phyloP scores from a whole-genome alignment of 2,113 vertebrate genomes.

The Columbina picui region DNA sequence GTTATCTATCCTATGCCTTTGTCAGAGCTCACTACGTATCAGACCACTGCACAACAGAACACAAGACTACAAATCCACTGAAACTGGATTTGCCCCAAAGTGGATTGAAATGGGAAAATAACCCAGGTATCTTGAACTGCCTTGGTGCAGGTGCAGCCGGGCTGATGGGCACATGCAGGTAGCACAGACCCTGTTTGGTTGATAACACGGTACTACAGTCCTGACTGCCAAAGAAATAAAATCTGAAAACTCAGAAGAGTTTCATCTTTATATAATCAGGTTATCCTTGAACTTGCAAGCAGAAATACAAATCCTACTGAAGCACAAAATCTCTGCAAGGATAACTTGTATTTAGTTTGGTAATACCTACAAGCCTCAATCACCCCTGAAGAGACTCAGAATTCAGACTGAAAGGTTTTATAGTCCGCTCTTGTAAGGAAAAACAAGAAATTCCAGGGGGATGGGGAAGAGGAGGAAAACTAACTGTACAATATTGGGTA shows the following conservation, averaged over 20 bases:
- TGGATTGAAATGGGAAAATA: neutral
- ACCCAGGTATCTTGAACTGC: neutral
- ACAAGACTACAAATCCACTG: neutral
- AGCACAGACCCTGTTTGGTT: neutral
- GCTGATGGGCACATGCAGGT: neutral
- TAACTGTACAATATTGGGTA: neutral
- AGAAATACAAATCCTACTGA: neutral
- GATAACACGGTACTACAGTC: neutral
- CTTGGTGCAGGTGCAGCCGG: neutral
- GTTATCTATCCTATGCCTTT: neutral
- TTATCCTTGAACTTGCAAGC: neutral
- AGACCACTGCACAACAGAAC: neutral
- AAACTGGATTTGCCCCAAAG: neutral
- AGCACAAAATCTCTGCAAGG: neutral
- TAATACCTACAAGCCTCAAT: neutral
- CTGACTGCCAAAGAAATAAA: neutral
- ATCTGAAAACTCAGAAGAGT: neutral
- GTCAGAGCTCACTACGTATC: neutral
- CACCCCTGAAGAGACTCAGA: neutral
- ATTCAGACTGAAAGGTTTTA: neutral
- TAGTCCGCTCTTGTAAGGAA: neutral
- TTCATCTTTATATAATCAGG: neutral
- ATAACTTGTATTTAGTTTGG: neutral
- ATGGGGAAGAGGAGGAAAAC: neutral
- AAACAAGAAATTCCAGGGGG: neutral